Conservation (phyloP, 2,113 vertebrate genomes). For the Alethe diademata region DNA sequence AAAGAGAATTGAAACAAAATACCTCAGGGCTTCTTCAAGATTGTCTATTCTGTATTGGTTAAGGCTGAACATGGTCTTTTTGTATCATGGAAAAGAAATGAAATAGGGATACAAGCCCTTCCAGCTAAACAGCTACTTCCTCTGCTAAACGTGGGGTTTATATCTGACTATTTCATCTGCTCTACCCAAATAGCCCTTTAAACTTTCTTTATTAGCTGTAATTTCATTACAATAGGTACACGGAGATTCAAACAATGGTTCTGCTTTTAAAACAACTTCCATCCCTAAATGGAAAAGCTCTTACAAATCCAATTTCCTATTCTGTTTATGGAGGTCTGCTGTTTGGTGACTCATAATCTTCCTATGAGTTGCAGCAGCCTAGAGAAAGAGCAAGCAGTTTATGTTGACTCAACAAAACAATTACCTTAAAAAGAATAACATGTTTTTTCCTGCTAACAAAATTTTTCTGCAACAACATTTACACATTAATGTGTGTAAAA, state of each 20-base stretch:
- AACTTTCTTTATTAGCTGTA: background rate
- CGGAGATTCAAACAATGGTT: background rate
- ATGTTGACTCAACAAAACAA: background rate
- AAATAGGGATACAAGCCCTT: background rate
- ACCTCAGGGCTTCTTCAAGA: background rate
- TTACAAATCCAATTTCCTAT: constrained; percentile 27
- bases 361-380: background rate
- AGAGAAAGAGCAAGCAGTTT: constrained; percentile 35
- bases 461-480: background rate
- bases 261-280: background rate
- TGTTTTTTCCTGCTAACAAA: background rate
- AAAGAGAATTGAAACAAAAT: background rate
- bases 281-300: background rate
- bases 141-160: background rate
- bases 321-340: constrained; percentile 21
- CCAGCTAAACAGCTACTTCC: background rate
- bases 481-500: background rate
- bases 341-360: constrained; percentile 9
- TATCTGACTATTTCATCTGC: background rate
- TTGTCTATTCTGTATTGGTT: background rate
- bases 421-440: constrained; percentile 7
- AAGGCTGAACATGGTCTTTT: background rate
- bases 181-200: background rate
- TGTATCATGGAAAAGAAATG: background rate
- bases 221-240: background rate